Evolutionary conservation across 2,113 vertebrate genomes (phyloP), one percentile per base, ranked within the genome.

Genomic region (Phoenicopterus ruber): DNA sequence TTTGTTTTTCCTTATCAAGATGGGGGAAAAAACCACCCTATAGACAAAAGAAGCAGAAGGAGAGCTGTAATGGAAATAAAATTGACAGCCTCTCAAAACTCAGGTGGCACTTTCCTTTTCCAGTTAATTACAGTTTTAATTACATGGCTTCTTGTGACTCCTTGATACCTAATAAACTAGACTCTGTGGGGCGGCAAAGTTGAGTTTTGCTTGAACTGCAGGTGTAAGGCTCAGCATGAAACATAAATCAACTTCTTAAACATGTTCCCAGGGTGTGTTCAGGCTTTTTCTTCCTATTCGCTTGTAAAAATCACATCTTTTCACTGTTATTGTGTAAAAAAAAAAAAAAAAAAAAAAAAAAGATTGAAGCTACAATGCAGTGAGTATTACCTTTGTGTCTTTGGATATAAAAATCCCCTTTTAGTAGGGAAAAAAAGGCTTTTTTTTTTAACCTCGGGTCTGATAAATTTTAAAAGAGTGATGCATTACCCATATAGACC

Each of bases 161-260:
- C 98, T 98, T 98, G 98, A 98, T 98, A 98, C 98, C 98, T 98
- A 98, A 98, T 98, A 99, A 98, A 98, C 97, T 98, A 98, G 98
- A 97, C 98, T 98, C 98, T 98, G 97, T 98, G 98, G 98, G 98
- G 98, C 90, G 96, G 98, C 98, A 97, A 98, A 98, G 97, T 98
- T 98, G 98, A 97, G 98, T 98, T 98, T 98, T 98, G 97, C 98
- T 98, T 98, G 98, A 98, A 98, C 98, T 99, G 98, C 98, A 98
- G 98, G 98, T 98, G 98, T 98, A 98, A 98, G 96, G 96, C 98
- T 98, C 97, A 97, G 98, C 97, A 93, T 95, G 97, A 96, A 96
- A 97, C 98, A 98, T 98, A 98, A 98, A 98, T 99, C 98, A 98
- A 96, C 97, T 98, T 97, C 98, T 98, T 98, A 98, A 98, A 98